Base-by-base conservation (phyloP, 2,113 vertebrate species). In the Sorex fumeus region DNA sequence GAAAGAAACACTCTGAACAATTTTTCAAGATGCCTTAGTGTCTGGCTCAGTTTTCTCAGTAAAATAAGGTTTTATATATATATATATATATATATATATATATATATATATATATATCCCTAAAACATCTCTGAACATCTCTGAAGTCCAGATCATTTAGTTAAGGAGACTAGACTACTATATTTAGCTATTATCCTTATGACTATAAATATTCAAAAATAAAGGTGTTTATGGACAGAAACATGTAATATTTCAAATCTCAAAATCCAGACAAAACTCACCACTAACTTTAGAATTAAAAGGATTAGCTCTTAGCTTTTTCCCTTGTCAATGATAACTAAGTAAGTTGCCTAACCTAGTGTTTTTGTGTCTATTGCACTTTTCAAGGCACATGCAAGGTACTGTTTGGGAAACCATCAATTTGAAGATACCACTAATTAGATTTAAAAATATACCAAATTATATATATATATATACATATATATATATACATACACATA, bases 1-100 rank as follows among this genome's bases (percentile, higher is more conserved):
- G 28, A 89, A 95, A 76, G 53, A 30, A 95, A 67, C 15, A 93
- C 76, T 96, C n/a, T 75, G 84, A 28, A 25, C 43, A 96, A 23
- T 40, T 40, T 92, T 93, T 88, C 93, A 95, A 25, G 30, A 82
- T 80, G 21, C 57, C 74, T 0, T 85, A 43, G 28, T 88, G 64
- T 67, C 82, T 2, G 7, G 93, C 94, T 93, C 82, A 90, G 67
- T 76, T 84, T 32, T 81, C 87, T 83, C 64, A 93, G 71, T 89
- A 19, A 83, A 70, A 30, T 30, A 30, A 50, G 9, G 13, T 50
- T 7, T 50, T 12, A 66, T 30, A 66, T 13, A 30, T 64, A 12
- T 23, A 19, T 25, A 2, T 62, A 62, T 27, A 62, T 27, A 62
- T 25, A 21, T 25, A 62, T 25, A 62, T 25, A 62, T 25, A 62